phyloP scores from a whole-genome alignment of 2,888 invertebrate genomes.

The Oithona nana region DNA sequence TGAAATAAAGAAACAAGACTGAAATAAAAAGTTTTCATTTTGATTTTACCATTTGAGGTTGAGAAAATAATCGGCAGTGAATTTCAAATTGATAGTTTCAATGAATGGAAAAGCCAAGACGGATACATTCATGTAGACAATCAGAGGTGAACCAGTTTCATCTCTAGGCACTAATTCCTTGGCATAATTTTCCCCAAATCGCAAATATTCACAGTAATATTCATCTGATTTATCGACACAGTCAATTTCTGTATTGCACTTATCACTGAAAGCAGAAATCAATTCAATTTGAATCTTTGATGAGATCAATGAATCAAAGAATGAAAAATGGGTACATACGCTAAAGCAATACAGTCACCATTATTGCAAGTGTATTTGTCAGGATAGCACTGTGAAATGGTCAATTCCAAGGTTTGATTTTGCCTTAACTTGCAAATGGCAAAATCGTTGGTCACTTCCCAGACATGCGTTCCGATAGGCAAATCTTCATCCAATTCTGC shows the following conservation, averaged over 20 bases:
- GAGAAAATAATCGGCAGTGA: slow-evolving; percentile 12
- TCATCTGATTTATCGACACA: background rate
- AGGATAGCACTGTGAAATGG: background rate
- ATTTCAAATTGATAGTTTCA: slow-evolving; percentile 5
- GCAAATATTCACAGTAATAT: slow-evolving; percentile 2
- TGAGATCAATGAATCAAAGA: background rate
- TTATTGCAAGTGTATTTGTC: slow-evolving; percentile 1
- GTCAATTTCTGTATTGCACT: slow-evolving; percentile 3
- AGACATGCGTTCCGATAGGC: background rate
- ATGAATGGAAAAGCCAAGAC: slow-evolving; percentile 12
- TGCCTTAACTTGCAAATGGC: background rate
- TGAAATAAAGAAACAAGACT: no score
- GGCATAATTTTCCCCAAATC: slow-evolving; percentile 9
- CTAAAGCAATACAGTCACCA: background rate
- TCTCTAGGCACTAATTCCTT: background rate
- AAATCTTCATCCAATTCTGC: background rate
- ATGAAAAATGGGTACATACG: slow-evolving; percentile 1
- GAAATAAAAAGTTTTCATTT: no score
- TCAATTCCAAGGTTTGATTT: background rate
- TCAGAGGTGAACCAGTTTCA: background rate
- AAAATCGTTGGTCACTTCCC: background rate
- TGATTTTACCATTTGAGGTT: slow-evolving; percentile 11
- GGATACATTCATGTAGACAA: background rate
- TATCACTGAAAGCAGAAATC: background rate
- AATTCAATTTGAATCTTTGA: background rate